A percentile compares a stretch with the other conserved stretches of the same genome.
Evolutionary conservation across 2,797 vertebrate species (phyloP).

Genomic region (Gorsachius magnificus): DNA sequence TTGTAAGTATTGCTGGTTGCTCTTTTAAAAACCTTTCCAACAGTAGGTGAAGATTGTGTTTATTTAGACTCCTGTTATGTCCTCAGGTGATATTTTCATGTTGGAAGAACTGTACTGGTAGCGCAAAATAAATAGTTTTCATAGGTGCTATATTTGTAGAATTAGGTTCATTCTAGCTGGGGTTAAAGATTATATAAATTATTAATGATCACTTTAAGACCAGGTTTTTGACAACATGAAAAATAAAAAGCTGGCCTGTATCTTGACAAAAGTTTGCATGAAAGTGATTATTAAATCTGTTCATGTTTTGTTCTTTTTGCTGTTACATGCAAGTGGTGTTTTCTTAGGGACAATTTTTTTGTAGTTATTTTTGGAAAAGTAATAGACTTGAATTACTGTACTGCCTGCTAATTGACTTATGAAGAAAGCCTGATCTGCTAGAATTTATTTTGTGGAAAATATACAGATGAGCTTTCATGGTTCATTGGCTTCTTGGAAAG

Average conservation of each 20-base stretch:
- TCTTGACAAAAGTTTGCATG: neutral
- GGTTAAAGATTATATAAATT: neutral
- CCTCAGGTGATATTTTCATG: neutral
- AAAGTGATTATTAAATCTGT: neutral
- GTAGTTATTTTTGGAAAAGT: neutral
- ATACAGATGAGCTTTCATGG: neutral
- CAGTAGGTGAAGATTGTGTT: neutral
- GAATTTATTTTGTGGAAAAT: neutral
- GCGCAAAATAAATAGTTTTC: neutral
- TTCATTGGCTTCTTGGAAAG: slow-evolving; percentile 36
- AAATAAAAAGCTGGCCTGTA: neutral
- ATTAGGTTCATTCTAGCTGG: neutral
- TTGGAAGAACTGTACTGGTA: neutral
- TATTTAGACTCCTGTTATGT: neutral
- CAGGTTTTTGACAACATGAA: neutral
- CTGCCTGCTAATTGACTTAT: neutral
- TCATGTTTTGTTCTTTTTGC: neutral
- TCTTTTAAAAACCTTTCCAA: neutral
- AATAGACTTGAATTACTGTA: neutral
- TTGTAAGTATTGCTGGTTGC: neutral
- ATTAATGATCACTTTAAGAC: neutral
- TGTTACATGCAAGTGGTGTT: neutral
- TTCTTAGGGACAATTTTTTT: neutral
- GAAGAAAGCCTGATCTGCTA: neutral
- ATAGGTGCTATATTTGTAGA: neutral